Conservation (phyloP, 53 echinoderm and acorn worm genomes). For the Stichopus horrens region DNA sequence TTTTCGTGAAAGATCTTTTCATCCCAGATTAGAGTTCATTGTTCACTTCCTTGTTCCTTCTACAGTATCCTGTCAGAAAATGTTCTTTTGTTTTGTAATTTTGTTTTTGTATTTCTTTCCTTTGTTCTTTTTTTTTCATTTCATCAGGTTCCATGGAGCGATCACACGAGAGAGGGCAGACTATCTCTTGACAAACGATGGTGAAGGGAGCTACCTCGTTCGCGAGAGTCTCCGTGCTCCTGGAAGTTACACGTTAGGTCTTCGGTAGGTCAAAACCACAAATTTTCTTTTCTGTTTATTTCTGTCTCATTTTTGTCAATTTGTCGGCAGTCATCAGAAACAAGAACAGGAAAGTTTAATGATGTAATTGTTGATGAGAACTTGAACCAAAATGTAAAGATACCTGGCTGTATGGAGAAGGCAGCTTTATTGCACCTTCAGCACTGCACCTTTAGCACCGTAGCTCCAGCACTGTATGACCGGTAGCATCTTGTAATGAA, state of each 20-base stretch:
- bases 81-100: background rate
- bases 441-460: too few species aligned
- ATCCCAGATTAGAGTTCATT: background rate
- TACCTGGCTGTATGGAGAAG: too few species aligned
- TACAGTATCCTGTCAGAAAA: background rate
- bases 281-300: background rate
- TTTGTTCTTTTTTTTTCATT: conserved; percentile 4
- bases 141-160: conserved; percentile 81
- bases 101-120: background rate
- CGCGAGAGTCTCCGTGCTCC: conserved; percentile 87
- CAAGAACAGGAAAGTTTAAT: too few species aligned
- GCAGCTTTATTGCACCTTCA: too few species aligned
- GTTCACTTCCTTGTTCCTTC: background rate
- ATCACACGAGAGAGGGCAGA: conserved; percentile 89
- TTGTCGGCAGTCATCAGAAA: too few species aligned
- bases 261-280: conserved; percentile 61
- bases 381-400: too few species aligned
- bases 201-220: conserved; percentile 96
- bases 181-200: conserved; percentile 66
- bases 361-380: too few species aligned
- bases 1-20: background rate
- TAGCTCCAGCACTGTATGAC: too few species aligned
- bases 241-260: conserved; percentile 86
- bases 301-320: too few species aligned
- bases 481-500: too few species aligned